Conservation (phyloP, 2,113 vertebrate genomes). For the Muntiacus muntjak region DNA sequence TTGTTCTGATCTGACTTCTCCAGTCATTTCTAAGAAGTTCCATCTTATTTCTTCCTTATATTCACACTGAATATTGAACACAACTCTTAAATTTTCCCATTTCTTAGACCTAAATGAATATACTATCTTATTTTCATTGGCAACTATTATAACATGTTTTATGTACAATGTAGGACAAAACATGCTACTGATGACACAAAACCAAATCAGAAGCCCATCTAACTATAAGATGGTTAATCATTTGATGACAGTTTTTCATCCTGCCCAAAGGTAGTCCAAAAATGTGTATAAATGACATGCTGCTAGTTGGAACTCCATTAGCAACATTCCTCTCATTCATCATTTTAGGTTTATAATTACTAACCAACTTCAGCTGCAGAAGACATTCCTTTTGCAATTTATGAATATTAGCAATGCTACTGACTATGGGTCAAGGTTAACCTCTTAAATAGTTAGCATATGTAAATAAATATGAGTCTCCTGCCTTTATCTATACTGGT, state of each 20-base stretch:
- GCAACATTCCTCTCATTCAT: not conserved
- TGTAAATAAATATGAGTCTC: not conserved
- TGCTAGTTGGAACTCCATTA: not conserved
- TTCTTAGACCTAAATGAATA: not conserved
- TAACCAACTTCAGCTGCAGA: not conserved
- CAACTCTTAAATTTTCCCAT: not conserved
- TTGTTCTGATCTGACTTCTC: not conserved
- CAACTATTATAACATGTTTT: not conserved
- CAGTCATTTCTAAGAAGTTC: not conserved
- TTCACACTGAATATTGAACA: not conserved
- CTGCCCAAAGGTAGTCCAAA: not conserved
- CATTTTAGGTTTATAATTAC: not conserved
- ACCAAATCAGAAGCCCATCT: not conserved
- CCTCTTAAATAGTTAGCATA: not conserved
- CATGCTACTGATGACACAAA: not conserved
- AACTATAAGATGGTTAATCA: not conserved
- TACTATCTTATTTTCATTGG: not conserved
- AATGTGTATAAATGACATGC: not conserved
- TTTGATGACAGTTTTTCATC: not conserved
- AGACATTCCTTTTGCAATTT: not conserved
- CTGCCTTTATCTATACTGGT: not conserved
- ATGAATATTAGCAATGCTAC: not conserved
- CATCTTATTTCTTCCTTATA: not conserved
- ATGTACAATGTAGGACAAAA: not conserved
- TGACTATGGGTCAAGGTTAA: not conserved